phyloP scores from a whole-genome alignment of 2,888 invertebrate species.

The Listrodromus nycthemerus region DNA sequence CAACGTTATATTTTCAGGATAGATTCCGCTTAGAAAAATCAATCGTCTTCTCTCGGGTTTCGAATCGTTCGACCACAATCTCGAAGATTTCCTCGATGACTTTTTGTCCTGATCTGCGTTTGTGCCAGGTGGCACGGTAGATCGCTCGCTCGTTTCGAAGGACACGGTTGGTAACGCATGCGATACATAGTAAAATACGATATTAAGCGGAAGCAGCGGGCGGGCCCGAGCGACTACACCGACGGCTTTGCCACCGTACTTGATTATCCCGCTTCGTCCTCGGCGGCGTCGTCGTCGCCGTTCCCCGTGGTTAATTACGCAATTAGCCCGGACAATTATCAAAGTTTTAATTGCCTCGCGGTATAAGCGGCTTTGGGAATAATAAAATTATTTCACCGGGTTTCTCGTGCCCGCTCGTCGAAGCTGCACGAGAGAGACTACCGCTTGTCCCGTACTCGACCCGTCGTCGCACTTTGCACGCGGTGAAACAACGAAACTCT shows the following conservation, averaged over 20 bases:
- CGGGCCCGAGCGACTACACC: not conserved
- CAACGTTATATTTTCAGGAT: too few relatives aligned
- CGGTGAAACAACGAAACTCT: conserved; percentile 50
- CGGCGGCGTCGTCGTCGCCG: not conserved
- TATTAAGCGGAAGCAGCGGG: not conserved
- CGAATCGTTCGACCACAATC: too few relatives aligned
- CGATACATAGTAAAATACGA: conserved; percentile 1
- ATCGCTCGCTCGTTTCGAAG: not conserved
- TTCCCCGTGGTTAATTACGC: conserved; percentile 72
- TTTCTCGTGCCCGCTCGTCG: conserved; percentile 38
- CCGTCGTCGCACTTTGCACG: not conserved
- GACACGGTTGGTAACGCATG: not conserved
- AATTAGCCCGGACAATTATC: conserved; percentile 81
- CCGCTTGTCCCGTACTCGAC: conserved; percentile 36
- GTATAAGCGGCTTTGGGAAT: conserved; percentile 76
- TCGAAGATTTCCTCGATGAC: too few relatives aligned
- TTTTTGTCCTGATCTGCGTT: too few relatives aligned
- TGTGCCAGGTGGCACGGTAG: not conserved
- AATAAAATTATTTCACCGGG: conserved; percentile 78
- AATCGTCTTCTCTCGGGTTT: too few relatives aligned
- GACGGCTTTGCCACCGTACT: not conserved
- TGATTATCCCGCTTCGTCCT: conserved; percentile 37
- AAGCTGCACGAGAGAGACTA: conserved; percentile 64
- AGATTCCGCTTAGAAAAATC: too few relatives aligned
- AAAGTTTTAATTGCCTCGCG: conserved; percentile 81